A percentile compares a stretch with the other conserved stretches of the same genome.
Evolutionary conservation across 2,888 invertebrate genomes (phyloP).

Genomic region (Isotomurus palustris): DNA sequence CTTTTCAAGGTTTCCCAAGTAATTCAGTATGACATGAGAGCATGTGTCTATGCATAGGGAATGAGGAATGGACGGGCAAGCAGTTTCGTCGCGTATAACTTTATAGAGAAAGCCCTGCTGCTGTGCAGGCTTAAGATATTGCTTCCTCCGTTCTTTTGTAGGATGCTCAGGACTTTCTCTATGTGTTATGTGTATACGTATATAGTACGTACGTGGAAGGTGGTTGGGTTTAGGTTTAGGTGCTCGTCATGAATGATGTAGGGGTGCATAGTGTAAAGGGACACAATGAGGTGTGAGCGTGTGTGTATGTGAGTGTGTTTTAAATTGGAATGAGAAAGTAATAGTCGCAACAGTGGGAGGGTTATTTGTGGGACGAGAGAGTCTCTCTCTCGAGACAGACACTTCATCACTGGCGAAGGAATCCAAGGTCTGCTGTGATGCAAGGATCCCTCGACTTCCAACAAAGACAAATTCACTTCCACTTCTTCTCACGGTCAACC

Average conservation of each 20-base stretch:
- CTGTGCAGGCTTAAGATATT: too few relatives aligned
- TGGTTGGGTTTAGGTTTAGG: too few relatives aligned
- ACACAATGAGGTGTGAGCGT: not conserved
- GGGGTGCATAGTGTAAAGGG: too few relatives aligned
- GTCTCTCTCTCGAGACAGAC: constrained; percentile 13
- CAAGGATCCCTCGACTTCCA: too few relatives aligned
- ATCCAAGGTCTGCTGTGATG: too few relatives aligned
- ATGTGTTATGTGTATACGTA: too few relatives aligned
- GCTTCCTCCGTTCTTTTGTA: too few relatives aligned
- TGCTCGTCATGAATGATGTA: too few relatives aligned
- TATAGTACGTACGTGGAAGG: too few relatives aligned
- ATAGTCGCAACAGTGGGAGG: constrained; percentile 9
- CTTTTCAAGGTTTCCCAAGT: not conserved
- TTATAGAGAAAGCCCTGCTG: too few relatives aligned
- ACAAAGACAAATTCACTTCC: constrained; percentile 27
- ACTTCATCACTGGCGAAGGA: constrained; percentile 7
- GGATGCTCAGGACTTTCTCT: too few relatives aligned
- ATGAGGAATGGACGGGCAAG: not conserved
- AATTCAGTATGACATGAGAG: not conserved
- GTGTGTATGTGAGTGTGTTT: constrained; percentile 6
- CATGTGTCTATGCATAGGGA: not conserved
- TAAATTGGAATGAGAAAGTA: constrained; percentile 16
- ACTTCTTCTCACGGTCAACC: constrained; percentile 39
- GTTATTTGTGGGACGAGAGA: constrained; percentile 12
- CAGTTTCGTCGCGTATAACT: too few relatives aligned